A percentile compares a stretch with the other conserved stretches of the same genome.
phyloP scores from a whole-genome alignment of 1,140 invertebrate species.

The Zaprionus vittiger region DNA sequence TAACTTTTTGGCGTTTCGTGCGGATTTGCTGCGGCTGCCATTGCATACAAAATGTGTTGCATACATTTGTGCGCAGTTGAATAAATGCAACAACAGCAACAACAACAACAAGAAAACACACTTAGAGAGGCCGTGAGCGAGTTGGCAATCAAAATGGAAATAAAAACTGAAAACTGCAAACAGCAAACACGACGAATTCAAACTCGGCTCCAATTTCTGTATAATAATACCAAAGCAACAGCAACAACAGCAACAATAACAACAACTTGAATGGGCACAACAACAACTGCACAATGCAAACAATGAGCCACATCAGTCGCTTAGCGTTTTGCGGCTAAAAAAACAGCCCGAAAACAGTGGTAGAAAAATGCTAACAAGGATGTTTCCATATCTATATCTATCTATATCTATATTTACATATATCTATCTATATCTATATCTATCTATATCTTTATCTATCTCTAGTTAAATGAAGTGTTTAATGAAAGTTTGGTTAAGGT shows the following conservation, averaged over 20 bases:
- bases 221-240: constrained; percentile 17
- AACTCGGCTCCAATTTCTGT: constrained; percentile 32
- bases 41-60: constrained; percentile 82
- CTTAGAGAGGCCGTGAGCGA: constrained; percentile 29
- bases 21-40: constrained; percentile 71
- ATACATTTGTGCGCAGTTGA: constrained; percentile 68
- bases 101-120: constrained; percentile 37
- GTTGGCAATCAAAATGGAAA: constrained; percentile 75
- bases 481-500: background rate
- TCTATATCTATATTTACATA: no score
- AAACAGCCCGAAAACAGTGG: background rate
- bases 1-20: constrained; percentile 51
- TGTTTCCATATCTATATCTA: background rate
- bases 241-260: background rate
- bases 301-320: constrained; percentile 23
- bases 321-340: constrained; percentile 7
- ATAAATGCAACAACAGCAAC: constrained; percentile 21
- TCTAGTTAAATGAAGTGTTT: background rate
- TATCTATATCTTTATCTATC: no score
- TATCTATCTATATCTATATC: no score
- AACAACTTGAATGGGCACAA: background rate
- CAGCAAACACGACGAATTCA: constrained; percentile 9
- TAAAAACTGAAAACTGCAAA: constrained; percentile 47
- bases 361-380: background rate
- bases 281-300: constrained; percentile 13